These are phyloP conservation scores for Indri indri DNA, from an alignment of 2,113 vertebrate genomes.

Conservation along the genomic window DNA sequence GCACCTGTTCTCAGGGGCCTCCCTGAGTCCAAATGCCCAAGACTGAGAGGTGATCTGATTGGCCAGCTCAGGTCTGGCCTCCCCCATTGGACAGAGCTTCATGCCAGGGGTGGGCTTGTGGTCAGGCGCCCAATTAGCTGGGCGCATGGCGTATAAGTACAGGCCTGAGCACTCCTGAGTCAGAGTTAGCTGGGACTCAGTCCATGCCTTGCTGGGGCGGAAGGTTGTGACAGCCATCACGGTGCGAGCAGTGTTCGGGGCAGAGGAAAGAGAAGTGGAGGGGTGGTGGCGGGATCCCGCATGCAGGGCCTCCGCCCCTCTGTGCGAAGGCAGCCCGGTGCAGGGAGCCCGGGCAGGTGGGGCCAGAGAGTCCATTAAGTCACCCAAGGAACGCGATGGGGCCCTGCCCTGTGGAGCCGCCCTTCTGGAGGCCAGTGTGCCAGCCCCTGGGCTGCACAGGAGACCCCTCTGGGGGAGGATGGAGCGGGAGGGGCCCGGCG, in stretches of 20 bases:
- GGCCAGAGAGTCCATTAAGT: neutral
- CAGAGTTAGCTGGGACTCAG: rapidly evolving
- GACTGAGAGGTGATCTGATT: neutral
- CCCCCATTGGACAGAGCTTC: neutral
- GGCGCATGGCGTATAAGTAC: neutral
- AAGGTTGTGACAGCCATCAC: too few species aligned
- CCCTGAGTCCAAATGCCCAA: neutral
- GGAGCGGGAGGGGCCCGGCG: neutral
- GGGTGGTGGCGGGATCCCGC: neutral
- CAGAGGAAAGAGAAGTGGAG: neutral
- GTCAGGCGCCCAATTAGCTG: neutral
- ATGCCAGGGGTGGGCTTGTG: neutral
- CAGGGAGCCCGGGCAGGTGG: neutral
- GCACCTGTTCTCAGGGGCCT: neutral
- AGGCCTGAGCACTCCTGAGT: rapidly evolving
- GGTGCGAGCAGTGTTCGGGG: neutral
- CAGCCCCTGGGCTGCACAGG: neutral
- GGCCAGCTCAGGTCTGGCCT: neutral
- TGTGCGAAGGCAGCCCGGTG: neutral
- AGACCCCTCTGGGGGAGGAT: neutral
- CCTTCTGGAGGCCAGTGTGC: neutral
- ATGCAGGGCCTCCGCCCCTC: neutral
- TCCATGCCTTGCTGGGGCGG: rapidly evolving
- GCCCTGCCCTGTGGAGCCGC: neutral
- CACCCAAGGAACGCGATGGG: rapidly evolving